Evolutionary conservation across 37 sponge, comb jelly and placozoan species (phyloP), one percentile per base, ranked within the genome.

Genomic region (Mnemiopsis leidyi): DNA sequence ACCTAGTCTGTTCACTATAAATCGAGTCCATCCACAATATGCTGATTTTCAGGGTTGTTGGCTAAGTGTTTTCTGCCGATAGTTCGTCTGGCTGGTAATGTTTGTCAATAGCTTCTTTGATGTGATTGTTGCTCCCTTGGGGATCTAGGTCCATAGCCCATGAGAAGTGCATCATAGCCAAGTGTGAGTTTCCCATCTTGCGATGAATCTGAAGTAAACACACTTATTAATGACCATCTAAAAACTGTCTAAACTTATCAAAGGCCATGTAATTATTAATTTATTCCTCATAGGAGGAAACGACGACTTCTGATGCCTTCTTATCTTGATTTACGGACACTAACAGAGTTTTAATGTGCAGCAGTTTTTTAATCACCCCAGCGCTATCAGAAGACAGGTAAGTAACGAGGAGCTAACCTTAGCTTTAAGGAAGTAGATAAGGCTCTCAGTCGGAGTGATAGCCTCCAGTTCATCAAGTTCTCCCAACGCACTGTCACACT

Each of bases 91-190:
- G 30, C n/a, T 71, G 75, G 30, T 33, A 79, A 21, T 79, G 82
- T 79, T 79, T 79, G 92, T 94, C 93, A 36, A 94, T 94, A 35
- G 93, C 95, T 35, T 94, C 93, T 48, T 92, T 93, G 36, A 94
- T 83, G 31, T 68, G 76, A 69, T 38, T 83, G 68, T 93, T 93
- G 35, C 68, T 69, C 13, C 92, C 92, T 33, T 92, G 68, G 20
- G 88, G 95, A 31, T 93, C 95, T 29, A 93, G 93, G 69, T 97
- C 94, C 36, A 94, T 82, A 0, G 97, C 97, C 96, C 95, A 95
- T 9, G 97, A 95, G 40, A 95, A 94, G 38, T 97, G 93, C 33
- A 95, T 92, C 38, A 95, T 94, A 38, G 97, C 95, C 32, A 95
- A 94, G 36, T 95, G 96, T n/a, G 92, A 71, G 48, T 94, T 92